Evolutionary conservation across 2,797 vertebrate genomes (phyloP).

Genomic region (Ibycter americanus): DNA sequence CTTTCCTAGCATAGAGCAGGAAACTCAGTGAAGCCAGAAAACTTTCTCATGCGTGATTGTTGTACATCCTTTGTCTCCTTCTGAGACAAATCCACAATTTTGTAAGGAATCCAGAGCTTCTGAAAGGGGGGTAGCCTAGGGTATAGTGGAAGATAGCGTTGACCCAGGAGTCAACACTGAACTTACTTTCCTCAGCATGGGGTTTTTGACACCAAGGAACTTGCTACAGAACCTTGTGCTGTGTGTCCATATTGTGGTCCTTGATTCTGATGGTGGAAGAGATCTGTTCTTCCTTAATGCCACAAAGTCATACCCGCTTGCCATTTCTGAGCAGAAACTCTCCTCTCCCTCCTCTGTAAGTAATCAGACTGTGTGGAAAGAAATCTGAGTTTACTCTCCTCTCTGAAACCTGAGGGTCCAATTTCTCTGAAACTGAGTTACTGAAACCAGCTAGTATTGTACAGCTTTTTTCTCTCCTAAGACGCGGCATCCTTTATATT

Average conservation of each 20-base stretch:
- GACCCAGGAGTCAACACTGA: background rate
- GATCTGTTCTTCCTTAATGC: background rate
- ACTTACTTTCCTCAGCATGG: background rate
- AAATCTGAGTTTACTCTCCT: background rate
- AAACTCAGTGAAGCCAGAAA: background rate
- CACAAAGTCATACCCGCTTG: background rate
- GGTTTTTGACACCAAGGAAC: background rate
- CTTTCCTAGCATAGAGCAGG: background rate
- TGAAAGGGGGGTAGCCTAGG: background rate
- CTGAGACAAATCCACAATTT: background rate
- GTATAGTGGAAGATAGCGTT: background rate
- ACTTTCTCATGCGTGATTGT: background rate
- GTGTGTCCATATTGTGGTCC: background rate
- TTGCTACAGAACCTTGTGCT: background rate
- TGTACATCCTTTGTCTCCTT: background rate
- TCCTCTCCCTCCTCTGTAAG: background rate
- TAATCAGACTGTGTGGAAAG: background rate
- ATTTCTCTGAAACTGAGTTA: background rate
- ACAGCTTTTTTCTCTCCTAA: background rate
- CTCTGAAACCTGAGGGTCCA: background rate
- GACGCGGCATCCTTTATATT: background rate
- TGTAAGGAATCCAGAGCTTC: background rate
- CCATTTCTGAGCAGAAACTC: background rate
- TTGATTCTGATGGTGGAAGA: background rate
- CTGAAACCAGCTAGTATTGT: background rate